Conservation (phyloP, 2,888 invertebrate species). For the Metalampra italica region DNA sequence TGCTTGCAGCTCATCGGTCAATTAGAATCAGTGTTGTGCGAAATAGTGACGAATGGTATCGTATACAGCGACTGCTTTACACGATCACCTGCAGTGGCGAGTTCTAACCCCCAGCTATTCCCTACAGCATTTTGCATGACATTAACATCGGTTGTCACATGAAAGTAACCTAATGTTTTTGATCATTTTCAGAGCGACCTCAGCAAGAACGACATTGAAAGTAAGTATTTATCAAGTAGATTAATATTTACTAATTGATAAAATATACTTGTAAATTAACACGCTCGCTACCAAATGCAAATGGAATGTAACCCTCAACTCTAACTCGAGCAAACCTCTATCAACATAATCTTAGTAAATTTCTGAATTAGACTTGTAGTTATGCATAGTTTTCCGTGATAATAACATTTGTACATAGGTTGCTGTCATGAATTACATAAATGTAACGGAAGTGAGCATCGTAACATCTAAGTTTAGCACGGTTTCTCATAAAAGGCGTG, state of each 20-base stretch:
- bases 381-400: not conserved
- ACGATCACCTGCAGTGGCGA: conserved; percentile 43
- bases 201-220: conserved; percentile 92
- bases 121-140: conserved; percentile 50
- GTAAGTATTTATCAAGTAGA: conserved; percentile 81
- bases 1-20: conserved; percentile 26
- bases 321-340: not conserved
- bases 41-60: conserved; percentile 57
- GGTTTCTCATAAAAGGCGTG: conserved; percentile 71
- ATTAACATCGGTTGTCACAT: conserved; percentile 37
- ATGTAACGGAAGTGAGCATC: conserved; percentile 35
- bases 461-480: conserved; percentile 66
- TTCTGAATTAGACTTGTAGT: not conserved
- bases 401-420: not conserved
- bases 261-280: not conserved
- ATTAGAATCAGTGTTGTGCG: conserved; percentile 56
- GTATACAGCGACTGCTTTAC: conserved; percentile 28
- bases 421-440: conserved; percentile 26
- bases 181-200: conserved; percentile 88
- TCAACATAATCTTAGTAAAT: not conserved
- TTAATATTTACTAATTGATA: not conserved
- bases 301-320: not conserved
- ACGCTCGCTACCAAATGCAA: not conserved
- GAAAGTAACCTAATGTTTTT: conserved; percentile 69
- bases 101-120: conserved; percentile 34